These are phyloP conservation scores for Saguinus imperator DNA, from an alignment of 2,113 vertebrate genomes.

Conservation along the genomic window DNA sequence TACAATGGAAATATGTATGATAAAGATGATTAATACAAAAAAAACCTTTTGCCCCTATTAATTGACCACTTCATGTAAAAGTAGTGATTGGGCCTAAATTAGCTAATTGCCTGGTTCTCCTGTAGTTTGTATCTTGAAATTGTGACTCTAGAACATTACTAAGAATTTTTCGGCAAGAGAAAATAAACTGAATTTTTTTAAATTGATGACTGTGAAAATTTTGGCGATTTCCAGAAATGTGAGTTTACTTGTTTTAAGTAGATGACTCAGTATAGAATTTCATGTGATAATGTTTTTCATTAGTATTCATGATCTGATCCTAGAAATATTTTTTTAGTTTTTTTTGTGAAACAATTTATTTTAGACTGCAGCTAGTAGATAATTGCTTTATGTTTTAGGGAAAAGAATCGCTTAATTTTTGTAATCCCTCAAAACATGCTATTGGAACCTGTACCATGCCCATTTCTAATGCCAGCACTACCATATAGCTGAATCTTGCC, in stretches of 20 bases:
- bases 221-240: constrained; percentile 6
- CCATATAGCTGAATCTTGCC: background rate
- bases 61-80: background rate
- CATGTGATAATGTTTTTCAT: background rate
- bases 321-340: constrained; percentile 38
- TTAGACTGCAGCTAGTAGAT: background rate
- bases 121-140: background rate
- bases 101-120: background rate
- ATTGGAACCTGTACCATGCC: background rate
- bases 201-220: background rate
- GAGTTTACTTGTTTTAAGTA: constrained; percentile 48
- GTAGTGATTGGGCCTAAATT: background rate
- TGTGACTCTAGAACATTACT: background rate
- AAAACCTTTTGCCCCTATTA: background rate
- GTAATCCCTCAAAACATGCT: background rate
- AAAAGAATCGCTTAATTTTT: constrained; percentile 24
- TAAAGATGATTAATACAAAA: background rate
- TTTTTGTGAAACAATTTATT: background rate
- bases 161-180: background rate
- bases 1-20: background rate
- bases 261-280: background rate
- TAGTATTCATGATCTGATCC: background rate
- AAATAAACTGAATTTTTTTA: background rate
- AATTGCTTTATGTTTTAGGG: constrained; percentile 9
- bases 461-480: background rate